Conservation (phyloP, 2,113 vertebrate genomes). For the Salminus brasiliensis region DNA sequence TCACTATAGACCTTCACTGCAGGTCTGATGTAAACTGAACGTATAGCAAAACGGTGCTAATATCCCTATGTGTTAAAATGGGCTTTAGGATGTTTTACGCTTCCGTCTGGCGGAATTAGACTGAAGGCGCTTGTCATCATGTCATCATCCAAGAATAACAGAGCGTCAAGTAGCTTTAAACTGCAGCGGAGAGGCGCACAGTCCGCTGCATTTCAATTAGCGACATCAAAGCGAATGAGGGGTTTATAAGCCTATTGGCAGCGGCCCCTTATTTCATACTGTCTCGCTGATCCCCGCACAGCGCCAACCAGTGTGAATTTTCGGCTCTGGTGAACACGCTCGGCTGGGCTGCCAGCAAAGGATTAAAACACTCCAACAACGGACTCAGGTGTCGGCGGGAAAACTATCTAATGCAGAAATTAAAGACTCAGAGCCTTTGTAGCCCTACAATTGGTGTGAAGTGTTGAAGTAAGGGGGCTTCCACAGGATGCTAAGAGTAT, state of each 20-base stretch:
- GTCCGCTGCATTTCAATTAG: slow-evolving; percentile 21
- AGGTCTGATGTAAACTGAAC: neutral
- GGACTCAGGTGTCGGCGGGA: neutral
- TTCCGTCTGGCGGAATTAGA: neutral
- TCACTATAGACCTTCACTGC: neutral
- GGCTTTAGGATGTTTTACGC: neutral
- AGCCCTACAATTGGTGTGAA: neutral
- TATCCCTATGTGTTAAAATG: neutral
- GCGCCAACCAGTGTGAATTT: neutral
- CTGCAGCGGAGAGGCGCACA: neutral
- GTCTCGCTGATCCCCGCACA: neutral
- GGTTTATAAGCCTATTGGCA: slow-evolving; percentile 8
- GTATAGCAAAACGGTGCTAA: neutral
- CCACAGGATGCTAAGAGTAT: neutral
- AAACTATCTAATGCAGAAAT: neutral
- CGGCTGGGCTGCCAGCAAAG: neutral
- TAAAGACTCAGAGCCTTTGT: neutral
- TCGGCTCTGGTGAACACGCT: slow-evolving; percentile 6
- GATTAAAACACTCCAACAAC: neutral
- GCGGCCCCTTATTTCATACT: neutral
- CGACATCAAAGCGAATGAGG: slow-evolving; percentile 17
- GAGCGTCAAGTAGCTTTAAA: neutral
- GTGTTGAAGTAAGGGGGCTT: neutral
- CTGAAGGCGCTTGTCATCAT: neutral
- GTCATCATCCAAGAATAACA: slow-evolving; percentile 7